Conservation (phyloP, 2,113 vertebrate species). For the Pristiophorus japonicus region DNA sequence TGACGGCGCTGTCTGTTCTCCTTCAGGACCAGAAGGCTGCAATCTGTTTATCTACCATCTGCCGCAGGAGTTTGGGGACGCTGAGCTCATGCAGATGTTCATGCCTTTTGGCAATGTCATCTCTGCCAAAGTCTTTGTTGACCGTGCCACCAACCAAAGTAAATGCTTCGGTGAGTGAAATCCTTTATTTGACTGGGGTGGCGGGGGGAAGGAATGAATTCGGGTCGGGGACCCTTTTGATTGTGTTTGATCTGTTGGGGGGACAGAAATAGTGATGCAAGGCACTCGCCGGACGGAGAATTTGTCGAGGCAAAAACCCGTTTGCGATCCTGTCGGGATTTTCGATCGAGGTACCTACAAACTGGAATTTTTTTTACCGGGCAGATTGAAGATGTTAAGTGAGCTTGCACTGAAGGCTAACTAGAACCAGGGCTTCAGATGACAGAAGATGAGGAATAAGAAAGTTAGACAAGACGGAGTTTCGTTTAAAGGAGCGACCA, state of each 20-base stretch:
- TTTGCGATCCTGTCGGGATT: neutral
- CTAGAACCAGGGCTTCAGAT: neutral
- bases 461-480: neutral
- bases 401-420: neutral
- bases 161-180: constrained; percentile 92
- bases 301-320: too few relatives aligned
- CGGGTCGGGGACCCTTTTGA: neutral
- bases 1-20: neutral
- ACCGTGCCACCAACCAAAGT: constrained; percentile 97
- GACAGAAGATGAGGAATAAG: neutral
- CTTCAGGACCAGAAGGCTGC: constrained; percentile 92
- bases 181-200: constrained; percentile 5
- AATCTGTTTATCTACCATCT: constrained; percentile 99
- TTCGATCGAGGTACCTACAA: neutral
- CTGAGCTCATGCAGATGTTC: constrained; percentile 96
- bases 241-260: neutral
- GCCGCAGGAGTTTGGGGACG: constrained; percentile 96
- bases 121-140: constrained; percentile 98
- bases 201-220: constrained; percentile 41
- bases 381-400: neutral
- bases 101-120: constrained; percentile 95
- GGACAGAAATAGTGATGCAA: neutral
- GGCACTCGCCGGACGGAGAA: neutral
- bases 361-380: too few relatives aligned
- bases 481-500: neutral